These are phyloP conservation scores for Acinonyx jubatus DNA, from an alignment of 2,113 vertebrate species.

Conservation along the genomic window DNA sequence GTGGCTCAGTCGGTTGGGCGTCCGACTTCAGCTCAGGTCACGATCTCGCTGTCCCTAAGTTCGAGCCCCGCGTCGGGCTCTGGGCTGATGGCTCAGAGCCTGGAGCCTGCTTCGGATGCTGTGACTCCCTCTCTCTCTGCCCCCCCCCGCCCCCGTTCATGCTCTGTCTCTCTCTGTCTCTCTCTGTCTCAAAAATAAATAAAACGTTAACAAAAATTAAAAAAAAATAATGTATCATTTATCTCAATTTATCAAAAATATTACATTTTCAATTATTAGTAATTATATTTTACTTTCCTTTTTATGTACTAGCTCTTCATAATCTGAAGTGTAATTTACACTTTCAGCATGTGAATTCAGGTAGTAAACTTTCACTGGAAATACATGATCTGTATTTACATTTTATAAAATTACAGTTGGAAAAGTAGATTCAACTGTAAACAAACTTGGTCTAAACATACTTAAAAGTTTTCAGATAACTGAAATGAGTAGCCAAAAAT, in stretches of 20 bases:
- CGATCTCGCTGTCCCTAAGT: no score
- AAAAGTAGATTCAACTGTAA: background rate
- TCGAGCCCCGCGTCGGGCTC: no score
- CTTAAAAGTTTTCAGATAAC: background rate
- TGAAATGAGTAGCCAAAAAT: background rate
- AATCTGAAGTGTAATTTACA: background rate
- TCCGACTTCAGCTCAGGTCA: no score
- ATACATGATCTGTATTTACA: background rate
- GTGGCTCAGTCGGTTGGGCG: no score
- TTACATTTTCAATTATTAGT: background rate
- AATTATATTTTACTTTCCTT: background rate
- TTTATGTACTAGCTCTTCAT: background rate
- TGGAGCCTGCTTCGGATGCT: no score
- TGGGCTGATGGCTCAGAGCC: no score
- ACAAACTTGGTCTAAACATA: background rate
- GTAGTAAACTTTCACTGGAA: background rate
- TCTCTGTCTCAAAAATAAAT: no score
- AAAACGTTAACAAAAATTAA: no score
- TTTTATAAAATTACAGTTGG: background rate
- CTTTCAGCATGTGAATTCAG: background rate
- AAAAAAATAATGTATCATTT: background rate
- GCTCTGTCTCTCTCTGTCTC: no score
- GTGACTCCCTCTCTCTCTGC: no score
- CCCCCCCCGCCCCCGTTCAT: no score
- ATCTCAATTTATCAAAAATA: background rate